phyloP scores from a whole-genome alignment of 2,797 vertebrate genomes.

The Esox masquinongy region DNA sequence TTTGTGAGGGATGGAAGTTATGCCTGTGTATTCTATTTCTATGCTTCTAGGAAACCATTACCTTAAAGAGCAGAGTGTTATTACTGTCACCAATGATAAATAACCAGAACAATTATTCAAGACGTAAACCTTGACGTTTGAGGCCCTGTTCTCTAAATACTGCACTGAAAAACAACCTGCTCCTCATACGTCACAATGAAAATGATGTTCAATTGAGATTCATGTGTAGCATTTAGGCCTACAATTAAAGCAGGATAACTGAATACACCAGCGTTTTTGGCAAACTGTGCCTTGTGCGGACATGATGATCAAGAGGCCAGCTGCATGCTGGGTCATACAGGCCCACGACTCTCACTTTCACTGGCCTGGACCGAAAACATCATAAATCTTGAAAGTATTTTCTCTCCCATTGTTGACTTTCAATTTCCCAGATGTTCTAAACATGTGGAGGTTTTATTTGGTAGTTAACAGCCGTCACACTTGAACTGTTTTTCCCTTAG shows the following conservation, averaged over 20 bases:
- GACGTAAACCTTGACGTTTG: constrained; percentile 32
- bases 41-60: neutral
- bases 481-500: constrained; percentile 65
- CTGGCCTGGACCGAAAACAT: constrained; percentile 31
- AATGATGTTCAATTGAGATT: constrained; percentile 71
- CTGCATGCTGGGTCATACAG: constrained; percentile 58
- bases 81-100: neutral
- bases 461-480: constrained; percentile 64
- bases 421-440: constrained; percentile 67
- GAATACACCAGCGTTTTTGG: constrained; percentile 70
- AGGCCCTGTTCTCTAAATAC: constrained; percentile 32
- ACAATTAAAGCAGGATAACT: constrained; percentile 72
- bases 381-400: constrained; percentile 54
- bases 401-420: constrained; percentile 66
- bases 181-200: constrained; percentile 69
- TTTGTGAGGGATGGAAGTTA: neutral
- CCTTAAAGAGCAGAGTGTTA: neutral
- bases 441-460: constrained; percentile 71
- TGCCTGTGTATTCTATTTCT: neutral
- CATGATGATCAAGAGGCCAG: constrained; percentile 65
- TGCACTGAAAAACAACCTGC: constrained; percentile 50
- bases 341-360: constrained; percentile 38
- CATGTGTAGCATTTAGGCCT: constrained; percentile 58
- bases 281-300: constrained; percentile 64
- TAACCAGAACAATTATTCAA: neutral